Base-by-base conservation (phyloP, 2,888 invertebrate genomes). In the Trachelus stipa region DNA sequence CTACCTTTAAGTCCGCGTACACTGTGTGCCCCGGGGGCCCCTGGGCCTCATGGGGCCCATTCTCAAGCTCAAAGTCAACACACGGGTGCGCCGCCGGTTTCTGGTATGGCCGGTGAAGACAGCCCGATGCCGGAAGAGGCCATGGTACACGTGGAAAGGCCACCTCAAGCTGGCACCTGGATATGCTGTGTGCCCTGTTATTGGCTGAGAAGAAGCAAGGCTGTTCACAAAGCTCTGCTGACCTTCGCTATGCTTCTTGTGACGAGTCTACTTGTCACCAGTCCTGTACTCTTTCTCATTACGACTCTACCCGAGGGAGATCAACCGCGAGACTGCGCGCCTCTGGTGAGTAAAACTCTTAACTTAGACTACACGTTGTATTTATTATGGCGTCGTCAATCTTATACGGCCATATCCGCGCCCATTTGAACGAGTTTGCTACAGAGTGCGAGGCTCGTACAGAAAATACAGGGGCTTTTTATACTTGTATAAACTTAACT, bases 231-330 rank as follows among this genome's bases (percentile, higher is more conserved):
- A 90, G 93, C 94, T 80, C 92, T 93, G 23, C 92, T 94, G 79
- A 93, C 93, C 69, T 92, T 93, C 80, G 94, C 93, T 56, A 94
- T 94, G 80, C 88, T 94, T n/a, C 88, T 94, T 80, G 94, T 94
- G 73, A 94, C 93, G 79, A 93, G 93, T 9, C 88, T 94, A 73
- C 90, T 94, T 81, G 94, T 94, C 78, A 94, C 94, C 56, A 94
- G 94, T 68, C 94, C 94, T 11, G 94, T 94, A 56, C 89, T 94
- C 68, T 94, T 94, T 87, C 91, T 94, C 83, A 94, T 94, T 83
- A 92, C 92, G 69, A 91, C 91, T 74, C 86, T 92, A 79, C 92
- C 92, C 6, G 91, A 91, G 74, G 91, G 89, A 23, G 92, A 91
- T 79, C 91, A 91, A 73, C 91, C 90, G 1, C 89, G 90, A 68